Evolutionary conservation across 1,140 invertebrate genomes (phyloP), one percentile per base, ranked within the genome.

Genomic region (Hetaerina americana): DNA sequence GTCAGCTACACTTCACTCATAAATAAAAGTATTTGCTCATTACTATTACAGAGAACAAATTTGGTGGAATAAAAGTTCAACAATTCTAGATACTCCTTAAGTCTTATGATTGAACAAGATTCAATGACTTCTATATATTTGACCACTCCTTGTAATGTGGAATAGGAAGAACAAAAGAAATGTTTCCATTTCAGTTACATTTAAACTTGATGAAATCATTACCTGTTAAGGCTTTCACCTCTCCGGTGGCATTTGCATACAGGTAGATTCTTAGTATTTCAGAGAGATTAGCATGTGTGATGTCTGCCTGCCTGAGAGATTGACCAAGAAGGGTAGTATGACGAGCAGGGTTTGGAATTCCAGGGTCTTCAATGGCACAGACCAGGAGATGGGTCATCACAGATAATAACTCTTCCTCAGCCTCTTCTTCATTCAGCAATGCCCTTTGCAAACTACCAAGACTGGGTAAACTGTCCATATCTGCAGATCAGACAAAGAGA

Each of bases 311-410:
- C 27, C 92, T 88, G 5, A 97, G 84, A 74, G 93, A 95, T 80
- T 97, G 95, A 0, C 93, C 93, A 0, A 97, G 82, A 2, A 93
- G 85, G 0, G 94, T 97, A 0, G 92, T 92, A 77, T 95, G 92
- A 5, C 92, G 82, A 0, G 90, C 90, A 0, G 92, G 91, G 79
- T 94, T 93, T 0, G 94, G 93, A 27, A 97, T 92, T 0, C 96
- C 95, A 0, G 95, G 95, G 83, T 98, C 95, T 82, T 96, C 85
- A 69, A 98, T 94, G 40, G 94, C 95, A 80, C 94, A 95, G 0
- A 95, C 90, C 5, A 97, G 81, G 0, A 98, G 81, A 81, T 96
- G 94, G 5, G 92, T 93, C 80, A 97, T 87, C 6, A 97, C 89
- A 24, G 91, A 93, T 18, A 96, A 77, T 70, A 96, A 81, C 78